Evolutionary conservation across 2,888 invertebrate species (phyloP).

Genomic region (Glomeris marginata): DNA sequence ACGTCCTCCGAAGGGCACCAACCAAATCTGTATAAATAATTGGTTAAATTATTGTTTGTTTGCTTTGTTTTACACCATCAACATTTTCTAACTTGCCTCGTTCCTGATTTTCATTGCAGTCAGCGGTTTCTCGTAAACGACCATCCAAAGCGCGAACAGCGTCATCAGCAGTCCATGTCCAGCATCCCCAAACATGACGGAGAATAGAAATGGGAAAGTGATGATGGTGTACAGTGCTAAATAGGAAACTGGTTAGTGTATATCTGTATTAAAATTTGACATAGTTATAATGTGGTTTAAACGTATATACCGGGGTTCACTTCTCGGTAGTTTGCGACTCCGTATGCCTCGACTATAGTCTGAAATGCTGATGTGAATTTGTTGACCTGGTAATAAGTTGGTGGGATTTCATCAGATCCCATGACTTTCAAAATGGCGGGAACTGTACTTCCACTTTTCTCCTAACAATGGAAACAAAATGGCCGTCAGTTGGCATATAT

Average conservation of each 20-base stretch:
- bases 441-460: slow-evolving; percentile 82
- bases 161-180: slow-evolving; percentile 91
- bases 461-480: slow-evolving; percentile 38
- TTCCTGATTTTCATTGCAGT: slow-evolving; percentile 74
- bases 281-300: background rate
- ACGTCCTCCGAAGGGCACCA: slow-evolving; percentile 93
- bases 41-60: background rate
- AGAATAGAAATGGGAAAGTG: slow-evolving; percentile 94
- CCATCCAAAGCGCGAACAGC: slow-evolving; percentile 88
- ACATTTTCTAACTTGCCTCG: slow-evolving; percentile 43
- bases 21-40: slow-evolving; percentile 61
- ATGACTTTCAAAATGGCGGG: slow-evolving; percentile 91
- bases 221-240: slow-evolving; percentile 87
- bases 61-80: too few relatives aligned
- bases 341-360: slow-evolving; percentile 87
- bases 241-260: slow-evolving; percentile 17
- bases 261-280: background rate
- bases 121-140: slow-evolving; percentile 79
- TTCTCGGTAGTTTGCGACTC: slow-evolving; percentile 87
- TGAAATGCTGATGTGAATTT: slow-evolving; percentile 95
- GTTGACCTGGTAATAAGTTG: slow-evolving; percentile 90
- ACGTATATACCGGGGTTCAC: slow-evolving; percentile 71
- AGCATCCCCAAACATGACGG: slow-evolving; percentile 97
- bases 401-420: slow-evolving; percentile 68
- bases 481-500: background rate